Percentiles rank a stretch among this genome's conserved stretches.
Conservation (phyloP, 2,113 vertebrate genomes). For the Pao palembangensis region DNA sequence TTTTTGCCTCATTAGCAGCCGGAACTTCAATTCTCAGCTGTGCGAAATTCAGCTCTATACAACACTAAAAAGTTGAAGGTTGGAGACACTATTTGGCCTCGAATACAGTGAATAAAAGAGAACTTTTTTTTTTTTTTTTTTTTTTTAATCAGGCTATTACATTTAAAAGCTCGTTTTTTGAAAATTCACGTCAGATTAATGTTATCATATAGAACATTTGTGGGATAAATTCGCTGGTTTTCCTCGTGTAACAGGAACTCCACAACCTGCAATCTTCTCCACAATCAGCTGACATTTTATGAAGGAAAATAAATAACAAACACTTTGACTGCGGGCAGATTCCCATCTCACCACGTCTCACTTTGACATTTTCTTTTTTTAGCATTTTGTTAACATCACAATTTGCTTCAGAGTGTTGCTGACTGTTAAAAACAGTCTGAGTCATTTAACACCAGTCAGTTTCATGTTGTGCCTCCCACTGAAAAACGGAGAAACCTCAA, state of each 20-base stretch:
- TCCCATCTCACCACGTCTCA: slow-evolving; percentile 4
- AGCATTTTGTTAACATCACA: neutral
- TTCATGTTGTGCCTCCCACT: neutral
- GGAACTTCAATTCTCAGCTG: slow-evolving; percentile 8
- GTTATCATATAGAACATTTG: no score
- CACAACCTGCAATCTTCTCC: slow-evolving; percentile 1
- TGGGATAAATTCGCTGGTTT: neutral
- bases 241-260: slow-evolving; percentile 4
- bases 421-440: slow-evolving; percentile 2
- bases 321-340: slow-evolving; percentile 1
- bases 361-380: neutral
- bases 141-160: no score
- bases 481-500: slow-evolving; percentile 5
- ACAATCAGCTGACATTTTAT: neutral
- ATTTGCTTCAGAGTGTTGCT: neutral
- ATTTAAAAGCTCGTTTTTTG: no score
- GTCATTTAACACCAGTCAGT: slow-evolving; percentile 14
- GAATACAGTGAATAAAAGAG: no score
- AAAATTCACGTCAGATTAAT: no score
- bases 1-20: slow-evolving; percentile 13
- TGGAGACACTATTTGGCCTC: no score
- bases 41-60: neutral
- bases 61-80: no score
- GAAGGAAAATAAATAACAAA: neutral
- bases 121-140: no score